Base-by-base conservation (phyloP, 2,888 invertebrate species). In the Scaptomyza tumidula region DNA sequence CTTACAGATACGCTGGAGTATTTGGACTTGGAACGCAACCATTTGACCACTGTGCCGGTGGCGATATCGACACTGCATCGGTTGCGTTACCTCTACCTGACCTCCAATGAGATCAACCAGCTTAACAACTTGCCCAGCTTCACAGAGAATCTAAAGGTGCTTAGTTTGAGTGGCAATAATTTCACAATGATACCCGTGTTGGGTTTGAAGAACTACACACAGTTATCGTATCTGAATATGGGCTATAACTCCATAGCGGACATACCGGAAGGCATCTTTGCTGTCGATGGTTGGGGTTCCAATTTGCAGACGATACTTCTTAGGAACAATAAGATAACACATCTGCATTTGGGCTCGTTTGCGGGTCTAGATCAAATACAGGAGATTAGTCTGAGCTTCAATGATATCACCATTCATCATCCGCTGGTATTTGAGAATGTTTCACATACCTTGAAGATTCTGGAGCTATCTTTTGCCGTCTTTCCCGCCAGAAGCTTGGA, bases 341-440 rank as follows among this genome's bases (percentile, higher is more conserved):
- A 94, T 91, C 93, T 95, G 79, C 94, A 94, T 88, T 93, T 94
- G 75, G 94, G 95, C 86, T 94, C 96, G 76, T 96, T 97, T 91
- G 93, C 94, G 65, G 95, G 95, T 43, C 94, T 96, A 55, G 94
- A 94, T 74, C 94, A 96, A 78, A 94, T 98, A 78, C 96, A 96
- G 88, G 98, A 98, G 92, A 94, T 98, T 75, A 97, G 97, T 92
- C 93, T 98, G 76, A 98, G 98, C 90, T 97, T 98, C 92, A 98
- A 98, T 92, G 96, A 96, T 88, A 94, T 98, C 73, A 95, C 95
- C 82, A 95, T 96, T 88, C 94, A 98, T 78, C 96, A 97, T 90
- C 94, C 95, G 29, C 94, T 96, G 89, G 95, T 97, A 16, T 97
- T 98, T 90, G 93, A 94, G 64, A 96, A 96, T 83, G 93, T 97